phyloP scores from a whole-genome alignment of 2,797 vertebrate genomes.

The Dromococcyx pavoninus region DNA sequence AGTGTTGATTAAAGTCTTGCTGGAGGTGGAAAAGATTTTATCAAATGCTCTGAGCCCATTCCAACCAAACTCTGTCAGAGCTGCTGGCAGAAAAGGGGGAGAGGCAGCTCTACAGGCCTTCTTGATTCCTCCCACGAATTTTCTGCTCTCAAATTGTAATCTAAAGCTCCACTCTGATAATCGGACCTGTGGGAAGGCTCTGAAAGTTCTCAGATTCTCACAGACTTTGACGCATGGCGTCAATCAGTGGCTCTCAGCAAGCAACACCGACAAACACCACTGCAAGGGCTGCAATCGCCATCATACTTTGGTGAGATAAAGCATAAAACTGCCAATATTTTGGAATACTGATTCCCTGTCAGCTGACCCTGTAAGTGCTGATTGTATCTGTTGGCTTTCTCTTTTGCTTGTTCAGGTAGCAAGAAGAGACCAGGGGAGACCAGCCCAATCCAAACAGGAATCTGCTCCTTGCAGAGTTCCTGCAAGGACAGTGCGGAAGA shows the following conservation, averaged over 20 bases:
- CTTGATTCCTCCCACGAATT: background rate
- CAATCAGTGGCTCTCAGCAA: background rate
- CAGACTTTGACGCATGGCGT: rapidly evolving
- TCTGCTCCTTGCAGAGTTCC: background rate
- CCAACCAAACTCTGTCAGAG: background rate
- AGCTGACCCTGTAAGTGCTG: rapidly evolving
- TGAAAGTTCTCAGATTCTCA: background rate
- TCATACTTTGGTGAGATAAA: background rate
- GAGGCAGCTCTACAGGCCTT: background rate
- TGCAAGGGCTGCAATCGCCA: background rate
- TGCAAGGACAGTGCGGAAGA: background rate
- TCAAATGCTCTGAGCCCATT: background rate
- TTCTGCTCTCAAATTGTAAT: background rate
- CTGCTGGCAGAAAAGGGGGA: background rate
- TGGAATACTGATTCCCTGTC: background rate
- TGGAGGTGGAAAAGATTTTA: background rate
- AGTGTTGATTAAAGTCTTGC: background rate
- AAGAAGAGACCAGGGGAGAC: background rate
- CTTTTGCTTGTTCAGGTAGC: background rate
- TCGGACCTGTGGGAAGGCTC: background rate
- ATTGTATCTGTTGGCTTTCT: no score
- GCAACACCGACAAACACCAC: rapidly evolving
- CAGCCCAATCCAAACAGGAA: background rate
- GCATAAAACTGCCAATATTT: background rate
- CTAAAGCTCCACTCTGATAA: background rate